phyloP scores from a whole-genome alignment of 1,140 invertebrate species.

The Nilaparvata lugens region DNA sequence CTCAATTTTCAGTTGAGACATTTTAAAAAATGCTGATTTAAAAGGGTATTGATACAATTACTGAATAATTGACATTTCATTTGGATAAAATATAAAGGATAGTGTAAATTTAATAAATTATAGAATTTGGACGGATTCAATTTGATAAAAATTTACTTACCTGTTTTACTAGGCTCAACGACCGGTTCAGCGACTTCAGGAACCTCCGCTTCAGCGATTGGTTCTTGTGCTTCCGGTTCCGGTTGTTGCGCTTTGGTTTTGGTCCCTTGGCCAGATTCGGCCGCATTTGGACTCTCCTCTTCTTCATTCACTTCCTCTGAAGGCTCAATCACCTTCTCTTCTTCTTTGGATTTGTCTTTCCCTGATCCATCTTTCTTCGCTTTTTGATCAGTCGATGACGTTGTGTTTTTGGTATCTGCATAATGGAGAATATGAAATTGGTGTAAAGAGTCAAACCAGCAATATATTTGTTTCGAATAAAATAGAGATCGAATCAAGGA shows the following conservation, averaged over 20 bases:
- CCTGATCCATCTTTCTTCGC: conserved; percentile 9
- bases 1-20: too few relatives aligned
- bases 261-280: neutral
- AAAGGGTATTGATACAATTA: too few relatives aligned
- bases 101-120: too few relatives aligned
- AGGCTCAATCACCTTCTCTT: conserved; percentile 20
- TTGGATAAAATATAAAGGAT: too few relatives aligned
- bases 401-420: conserved; percentile 26
- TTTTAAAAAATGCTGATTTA: too few relatives aligned
- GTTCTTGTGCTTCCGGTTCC: neutral
- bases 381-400: conserved; percentile 4
- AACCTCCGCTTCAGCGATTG: neutral
- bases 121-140: too few relatives aligned
- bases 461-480: too few relatives aligned
- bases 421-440: neutral
- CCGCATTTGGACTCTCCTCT: too few relatives aligned
- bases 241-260: neutral
- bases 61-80: too few relatives aligned
- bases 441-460: too few relatives aligned
- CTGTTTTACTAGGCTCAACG: conserved; percentile 14
- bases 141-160: conserved; percentile 11
- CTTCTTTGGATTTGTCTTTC: conserved; percentile 28
- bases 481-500: too few relatives aligned
- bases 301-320: conserved; percentile 29
- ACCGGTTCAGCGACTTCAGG: neutral